phyloP scores from a whole-genome alignment of 2,797 vertebrate species.

The Melanotaenia nigrans region DNA sequence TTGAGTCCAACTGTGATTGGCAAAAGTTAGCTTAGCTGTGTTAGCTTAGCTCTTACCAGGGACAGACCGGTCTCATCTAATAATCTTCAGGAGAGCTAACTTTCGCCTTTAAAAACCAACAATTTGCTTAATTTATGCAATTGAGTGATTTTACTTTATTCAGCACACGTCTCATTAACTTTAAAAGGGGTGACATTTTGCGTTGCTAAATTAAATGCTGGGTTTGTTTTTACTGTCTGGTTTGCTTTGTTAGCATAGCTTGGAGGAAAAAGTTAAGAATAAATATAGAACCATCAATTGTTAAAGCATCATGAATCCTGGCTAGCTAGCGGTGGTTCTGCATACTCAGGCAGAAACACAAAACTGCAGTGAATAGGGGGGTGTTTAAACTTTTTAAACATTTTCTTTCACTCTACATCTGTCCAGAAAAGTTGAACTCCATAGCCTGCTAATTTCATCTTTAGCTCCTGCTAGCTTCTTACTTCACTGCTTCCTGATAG shows the following conservation, averaged over 20 bases:
- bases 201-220: too few relatives aligned
- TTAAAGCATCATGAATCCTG: not conserved
- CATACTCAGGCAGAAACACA: too few relatives aligned
- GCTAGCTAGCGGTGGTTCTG: not conserved
- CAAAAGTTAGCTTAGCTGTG: not conserved
- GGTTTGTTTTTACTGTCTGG: not conserved
- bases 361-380: not conserved
- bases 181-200: too few relatives aligned
- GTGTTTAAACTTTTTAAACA: not conserved
- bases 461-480: not conserved
- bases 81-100: too few relatives aligned
- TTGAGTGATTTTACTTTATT: too few relatives aligned
- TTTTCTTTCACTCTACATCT: not conserved
- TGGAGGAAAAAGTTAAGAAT: not conserved
- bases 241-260: not conserved
- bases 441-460: not conserved
- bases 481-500: not conserved
- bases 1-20: not conserved
- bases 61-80: not conserved
- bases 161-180: too few relatives aligned
- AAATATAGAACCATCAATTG: not conserved
- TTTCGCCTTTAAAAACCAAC: too few relatives aligned
- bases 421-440: not conserved
- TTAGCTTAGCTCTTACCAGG: not conserved
- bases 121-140: too few relatives aligned